Evolutionary conservation across 2,888 invertebrate species (phyloP).

Genomic region (Hypercompe scribonia): DNA sequence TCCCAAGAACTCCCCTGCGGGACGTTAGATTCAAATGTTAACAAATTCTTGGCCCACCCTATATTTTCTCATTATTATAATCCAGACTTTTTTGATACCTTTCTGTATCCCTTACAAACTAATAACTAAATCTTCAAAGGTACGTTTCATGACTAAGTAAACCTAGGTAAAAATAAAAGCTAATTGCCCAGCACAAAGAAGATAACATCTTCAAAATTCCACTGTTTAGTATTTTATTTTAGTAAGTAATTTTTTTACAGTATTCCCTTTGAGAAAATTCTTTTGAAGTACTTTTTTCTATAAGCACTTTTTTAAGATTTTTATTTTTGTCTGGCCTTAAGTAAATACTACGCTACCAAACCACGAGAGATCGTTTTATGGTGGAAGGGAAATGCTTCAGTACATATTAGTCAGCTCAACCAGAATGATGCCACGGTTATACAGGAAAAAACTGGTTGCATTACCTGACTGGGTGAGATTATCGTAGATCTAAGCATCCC

Average conservation of each 20-base stretch:
- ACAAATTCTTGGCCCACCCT: too few relatives aligned
- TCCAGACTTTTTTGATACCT: background rate
- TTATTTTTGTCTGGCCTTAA: background rate
- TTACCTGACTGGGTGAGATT: too few relatives aligned
- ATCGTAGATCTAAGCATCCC: too few relatives aligned
- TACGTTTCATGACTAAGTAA: slow-evolving; percentile 38
- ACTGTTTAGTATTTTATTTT: background rate
- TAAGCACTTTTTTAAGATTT: background rate
- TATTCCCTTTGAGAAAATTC: slow-evolving; percentile 8
- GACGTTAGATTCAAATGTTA: too few relatives aligned
- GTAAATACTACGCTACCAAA: background rate
- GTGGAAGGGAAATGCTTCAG: too few relatives aligned
- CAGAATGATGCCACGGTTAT: too few relatives aligned
- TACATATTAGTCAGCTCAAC: too few relatives aligned
- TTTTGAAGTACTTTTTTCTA: background rate
- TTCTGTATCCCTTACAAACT: background rate
- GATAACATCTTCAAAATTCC: slow-evolving; percentile 19
- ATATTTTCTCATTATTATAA: background rate
- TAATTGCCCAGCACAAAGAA: slow-evolving; percentile 24
- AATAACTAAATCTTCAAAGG: slow-evolving; percentile 13
- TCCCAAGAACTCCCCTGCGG: too few relatives aligned
- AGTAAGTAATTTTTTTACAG: slow-evolving; percentile 3
- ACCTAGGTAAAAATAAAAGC: slow-evolving; percentile 23
- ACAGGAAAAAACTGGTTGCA: too few relatives aligned
- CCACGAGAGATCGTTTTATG: too few relatives aligned